Evolutionary conservation across 1,140 invertebrate species (phyloP).

Genomic region (Sycophila sp.): DNA sequence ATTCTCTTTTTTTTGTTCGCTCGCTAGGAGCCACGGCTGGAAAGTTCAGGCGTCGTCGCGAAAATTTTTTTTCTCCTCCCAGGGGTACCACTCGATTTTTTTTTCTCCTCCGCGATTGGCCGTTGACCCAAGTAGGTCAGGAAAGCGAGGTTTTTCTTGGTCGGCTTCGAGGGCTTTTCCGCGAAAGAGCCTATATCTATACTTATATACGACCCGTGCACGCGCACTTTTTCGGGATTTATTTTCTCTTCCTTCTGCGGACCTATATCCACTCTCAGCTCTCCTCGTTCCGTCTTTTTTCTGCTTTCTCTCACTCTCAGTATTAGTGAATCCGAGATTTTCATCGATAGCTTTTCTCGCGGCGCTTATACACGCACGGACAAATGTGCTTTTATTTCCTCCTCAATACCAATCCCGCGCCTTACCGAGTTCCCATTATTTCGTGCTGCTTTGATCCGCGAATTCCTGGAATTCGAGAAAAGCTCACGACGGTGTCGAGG

Average conservation of each 20-base stretch:
- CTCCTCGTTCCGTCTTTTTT: too few relatives aligned
- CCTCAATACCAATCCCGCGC: neutral
- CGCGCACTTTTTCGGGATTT: conserved; percentile 7
- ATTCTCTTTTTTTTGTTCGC: too few relatives aligned
- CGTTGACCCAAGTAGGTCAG: conserved; percentile 27
- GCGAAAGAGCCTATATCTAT: neutral
- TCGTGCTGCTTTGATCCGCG: neutral
- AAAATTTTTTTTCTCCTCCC: neutral
- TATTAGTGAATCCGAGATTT: neutral
- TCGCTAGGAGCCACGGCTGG: neutral
- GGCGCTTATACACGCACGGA: neutral
- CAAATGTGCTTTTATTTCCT: neutral
- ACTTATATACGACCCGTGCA: neutral
- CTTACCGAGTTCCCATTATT: neutral
- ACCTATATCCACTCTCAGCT: too few relatives aligned
- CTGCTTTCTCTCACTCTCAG: too few relatives aligned
- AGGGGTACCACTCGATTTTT: conserved; percentile 14
- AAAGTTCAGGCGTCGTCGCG: neutral
- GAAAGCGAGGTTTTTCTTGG: neutral
- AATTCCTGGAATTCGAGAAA: too few relatives aligned
- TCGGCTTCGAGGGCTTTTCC: conserved; percentile 16
- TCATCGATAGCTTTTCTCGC: conserved; percentile 1
- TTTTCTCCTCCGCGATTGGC: neutral
- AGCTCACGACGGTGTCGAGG: too few relatives aligned
- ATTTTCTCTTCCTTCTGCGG: neutral